phyloP scores from a whole-genome alignment of 1,140 invertebrate species.

The Sarcophaga peregrina region DNA sequence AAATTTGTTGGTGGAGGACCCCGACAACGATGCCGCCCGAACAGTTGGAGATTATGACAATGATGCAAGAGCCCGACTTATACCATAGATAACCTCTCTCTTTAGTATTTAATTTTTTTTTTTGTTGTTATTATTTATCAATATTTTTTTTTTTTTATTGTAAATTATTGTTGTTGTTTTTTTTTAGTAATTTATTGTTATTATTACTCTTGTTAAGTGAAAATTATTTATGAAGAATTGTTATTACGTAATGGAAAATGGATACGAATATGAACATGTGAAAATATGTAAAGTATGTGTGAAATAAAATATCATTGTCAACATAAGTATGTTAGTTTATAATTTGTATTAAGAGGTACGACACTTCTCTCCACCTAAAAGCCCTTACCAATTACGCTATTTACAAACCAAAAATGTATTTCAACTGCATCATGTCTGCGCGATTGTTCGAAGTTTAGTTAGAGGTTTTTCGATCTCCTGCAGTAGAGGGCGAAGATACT shows the following conservation, averaged over 20 bases:
- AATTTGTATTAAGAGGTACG: too few relatives aligned
- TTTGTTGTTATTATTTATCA: slow-evolving; percentile 5
- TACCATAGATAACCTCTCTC: slow-evolving; percentile 49
- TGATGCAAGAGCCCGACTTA: slow-evolving; percentile 57
- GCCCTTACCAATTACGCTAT: too few relatives aligned
- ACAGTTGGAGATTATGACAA: slow-evolving; percentile 50
- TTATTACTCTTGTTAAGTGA: slow-evolving; percentile 6
- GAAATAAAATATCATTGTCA: too few relatives aligned
- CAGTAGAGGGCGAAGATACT: too few relatives aligned
- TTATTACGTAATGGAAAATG: neutral
- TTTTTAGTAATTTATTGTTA: slow-evolving; percentile 29
- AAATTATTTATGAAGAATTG: neutral
- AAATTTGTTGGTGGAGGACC: slow-evolving; percentile 50
- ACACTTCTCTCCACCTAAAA: too few relatives aligned
- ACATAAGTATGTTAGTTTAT: too few relatives aligned
- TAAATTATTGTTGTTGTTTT: neutral
- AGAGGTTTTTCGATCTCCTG: too few relatives aligned
- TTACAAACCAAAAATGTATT: too few relatives aligned
- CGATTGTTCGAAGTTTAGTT: too few relatives aligned
- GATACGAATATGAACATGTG: neutral
- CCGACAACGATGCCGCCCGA: slow-evolving; percentile 46
- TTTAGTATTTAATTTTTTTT: neutral
- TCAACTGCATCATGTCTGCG: too few relatives aligned
- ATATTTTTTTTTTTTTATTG: slow-evolving; percentile 16
- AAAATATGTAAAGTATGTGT: neutral